Conservation (phyloP, 2,888 invertebrate species). For the Ophion ellenae region DNA sequence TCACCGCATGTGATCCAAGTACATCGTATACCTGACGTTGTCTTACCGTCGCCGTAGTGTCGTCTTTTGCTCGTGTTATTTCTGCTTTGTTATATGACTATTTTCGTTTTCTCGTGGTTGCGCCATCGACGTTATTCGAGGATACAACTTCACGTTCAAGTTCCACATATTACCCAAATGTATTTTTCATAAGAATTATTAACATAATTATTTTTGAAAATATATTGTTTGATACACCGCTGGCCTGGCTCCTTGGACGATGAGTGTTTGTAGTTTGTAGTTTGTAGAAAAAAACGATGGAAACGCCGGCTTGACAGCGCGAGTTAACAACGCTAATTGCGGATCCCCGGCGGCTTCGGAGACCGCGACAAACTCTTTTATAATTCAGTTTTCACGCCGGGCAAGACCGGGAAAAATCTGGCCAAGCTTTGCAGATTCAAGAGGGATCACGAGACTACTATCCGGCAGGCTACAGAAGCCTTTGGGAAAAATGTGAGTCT, state of each 20-base stretch:
- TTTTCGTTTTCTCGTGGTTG: constrained; percentile 30
- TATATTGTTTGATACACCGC: background rate
- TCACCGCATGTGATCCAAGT: background rate
- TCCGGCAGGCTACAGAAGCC: background rate
- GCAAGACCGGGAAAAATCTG: constrained; percentile 4
- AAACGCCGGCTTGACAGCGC: constrained; percentile 38
- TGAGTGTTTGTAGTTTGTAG: too few relatives aligned
- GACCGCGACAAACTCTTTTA: constrained; percentile 62
- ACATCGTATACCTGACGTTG: background rate
- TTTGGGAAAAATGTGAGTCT: too few relatives aligned
- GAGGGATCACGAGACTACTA: background rate
- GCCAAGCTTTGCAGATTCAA: constrained; percentile 6
- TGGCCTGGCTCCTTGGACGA: background rate
- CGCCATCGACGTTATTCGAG: background rate
- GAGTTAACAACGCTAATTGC: constrained; percentile 73
- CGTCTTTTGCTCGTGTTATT: background rate
- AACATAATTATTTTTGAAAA: too few relatives aligned
- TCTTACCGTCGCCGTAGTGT: background rate
- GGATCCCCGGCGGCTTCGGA: constrained; percentile 60
- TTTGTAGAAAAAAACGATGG: constrained; percentile 33
- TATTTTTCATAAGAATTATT: too few relatives aligned
- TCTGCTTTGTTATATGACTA: background rate
- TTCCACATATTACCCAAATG: too few relatives aligned
- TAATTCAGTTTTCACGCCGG: constrained; percentile 60
- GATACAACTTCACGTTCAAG: too few relatives aligned